phyloP scores from a whole-genome alignment of 1,140 invertebrate species.

The Latrodectus geometricus region DNA sequence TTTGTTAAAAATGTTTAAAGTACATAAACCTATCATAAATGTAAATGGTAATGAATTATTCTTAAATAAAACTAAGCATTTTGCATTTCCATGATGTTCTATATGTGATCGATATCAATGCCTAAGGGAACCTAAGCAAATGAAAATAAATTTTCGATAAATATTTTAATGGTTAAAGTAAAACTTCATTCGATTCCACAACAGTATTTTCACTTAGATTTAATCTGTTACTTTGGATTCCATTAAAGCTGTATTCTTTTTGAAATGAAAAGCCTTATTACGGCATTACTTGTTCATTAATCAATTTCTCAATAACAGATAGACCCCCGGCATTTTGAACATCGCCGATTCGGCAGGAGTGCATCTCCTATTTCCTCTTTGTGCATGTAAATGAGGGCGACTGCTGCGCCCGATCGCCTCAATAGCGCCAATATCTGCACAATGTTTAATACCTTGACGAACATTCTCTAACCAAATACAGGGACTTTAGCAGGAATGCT shows the following conservation, averaged over 20 bases:
- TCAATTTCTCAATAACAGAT: conserved; percentile 51
- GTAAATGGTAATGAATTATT: too few relatives aligned
- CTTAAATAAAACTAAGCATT: too few relatives aligned
- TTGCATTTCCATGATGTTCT: too few relatives aligned
- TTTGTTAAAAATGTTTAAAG: too few relatives aligned
- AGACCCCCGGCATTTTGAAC: neutral
- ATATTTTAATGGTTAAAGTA: too few relatives aligned
- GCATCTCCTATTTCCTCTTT: neutral
- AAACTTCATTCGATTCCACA: too few relatives aligned
- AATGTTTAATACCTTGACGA: conserved; percentile 24
- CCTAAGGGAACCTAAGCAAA: too few relatives aligned
- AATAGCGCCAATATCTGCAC: conserved; percentile 28
- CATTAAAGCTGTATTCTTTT: neutral
- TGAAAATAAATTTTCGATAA: too few relatives aligned
- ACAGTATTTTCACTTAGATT: too few relatives aligned
- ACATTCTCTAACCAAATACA: neutral
- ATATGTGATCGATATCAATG: too few relatives aligned
- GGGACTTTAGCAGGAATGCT: neutral
- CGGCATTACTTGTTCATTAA: neutral
- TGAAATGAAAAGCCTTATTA: neutral
- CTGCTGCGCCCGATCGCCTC: conserved; percentile 20
- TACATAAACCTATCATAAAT: too few relatives aligned
- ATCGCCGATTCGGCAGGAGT: neutral
- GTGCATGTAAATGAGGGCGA: conserved; percentile 28
- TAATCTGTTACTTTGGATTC: neutral